Conservation (phyloP, 2,113 vertebrate genomes). For the Aphelocoma coerulescens region DNA sequence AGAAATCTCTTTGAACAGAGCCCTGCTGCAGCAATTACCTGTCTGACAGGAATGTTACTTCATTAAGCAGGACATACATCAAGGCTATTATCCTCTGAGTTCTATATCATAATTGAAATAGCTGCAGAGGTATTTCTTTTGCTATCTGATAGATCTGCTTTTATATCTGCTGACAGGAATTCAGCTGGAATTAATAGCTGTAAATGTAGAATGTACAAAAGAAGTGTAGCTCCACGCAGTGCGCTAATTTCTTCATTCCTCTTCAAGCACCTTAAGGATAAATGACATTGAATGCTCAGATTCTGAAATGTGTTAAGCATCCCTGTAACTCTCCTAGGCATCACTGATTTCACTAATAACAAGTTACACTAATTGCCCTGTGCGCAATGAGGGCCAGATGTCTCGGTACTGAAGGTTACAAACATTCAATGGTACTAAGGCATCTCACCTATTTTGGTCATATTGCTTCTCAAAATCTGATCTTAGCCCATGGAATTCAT, state of each 20-base stretch:
- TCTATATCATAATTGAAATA: slow-evolving; percentile 38
- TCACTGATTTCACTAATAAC: slow-evolving; percentile 5
- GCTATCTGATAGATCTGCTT: slow-evolving; percentile 31
- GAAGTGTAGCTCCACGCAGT: neutral
- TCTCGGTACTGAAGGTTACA: neutral
- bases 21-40: slow-evolving; percentile 3
- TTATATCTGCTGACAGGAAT: slow-evolving; percentile 47
- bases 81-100: slow-evolving; percentile 19
- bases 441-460: neutral
- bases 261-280: slow-evolving; percentile 12
- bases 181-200: slow-evolving; percentile 46
- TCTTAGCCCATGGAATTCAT: neutral
- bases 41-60: slow-evolving; percentile 26
- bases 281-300: neutral
- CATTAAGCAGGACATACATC: slow-evolving; percentile 42
- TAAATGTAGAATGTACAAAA: slow-evolving; percentile 19
- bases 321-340: neutral
- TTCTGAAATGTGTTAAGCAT: slow-evolving; percentile 16
- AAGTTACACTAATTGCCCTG: neutral
- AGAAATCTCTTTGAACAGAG: slow-evolving; percentile 30
- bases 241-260: slow-evolving; percentile 22
- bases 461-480: neutral
- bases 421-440: neutral
- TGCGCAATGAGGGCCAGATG: neutral
- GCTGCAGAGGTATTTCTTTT: slow-evolving; percentile 6